Conservation (phyloP, 2,797 vertebrate genomes). For the Antrozous pallidus region DNA sequence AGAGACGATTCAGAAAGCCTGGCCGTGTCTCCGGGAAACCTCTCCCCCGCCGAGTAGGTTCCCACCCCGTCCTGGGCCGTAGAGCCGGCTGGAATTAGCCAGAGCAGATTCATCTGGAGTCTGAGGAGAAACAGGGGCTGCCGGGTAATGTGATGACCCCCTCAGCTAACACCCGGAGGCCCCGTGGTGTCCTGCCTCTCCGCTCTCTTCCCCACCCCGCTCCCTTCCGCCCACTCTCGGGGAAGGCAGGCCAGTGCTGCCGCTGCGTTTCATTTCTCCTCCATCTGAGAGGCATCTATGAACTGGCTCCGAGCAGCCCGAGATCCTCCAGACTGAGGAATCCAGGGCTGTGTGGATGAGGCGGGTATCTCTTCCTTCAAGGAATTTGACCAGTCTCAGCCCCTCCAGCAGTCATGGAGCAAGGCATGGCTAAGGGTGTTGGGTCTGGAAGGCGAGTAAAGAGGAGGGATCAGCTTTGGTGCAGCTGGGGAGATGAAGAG, state of each 20-base stretch:
- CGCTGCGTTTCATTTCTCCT: background rate
- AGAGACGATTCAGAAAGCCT: background rate
- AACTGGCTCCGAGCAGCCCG: background rate
- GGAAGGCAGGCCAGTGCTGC: background rate
- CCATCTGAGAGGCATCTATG: background rate
- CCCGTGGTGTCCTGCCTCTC: background rate
- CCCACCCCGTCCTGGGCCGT: background rate
- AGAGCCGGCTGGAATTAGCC: background rate
- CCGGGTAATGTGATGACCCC: background rate
- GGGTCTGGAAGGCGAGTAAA: background rate
- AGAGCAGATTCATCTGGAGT: background rate
- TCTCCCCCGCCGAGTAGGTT: background rate
- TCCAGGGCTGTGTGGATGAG: background rate
- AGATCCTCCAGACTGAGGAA: background rate
- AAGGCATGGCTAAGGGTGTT: background rate
- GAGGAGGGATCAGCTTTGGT: background rate
- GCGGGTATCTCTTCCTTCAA: background rate
- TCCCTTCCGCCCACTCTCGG: fast-evolving
- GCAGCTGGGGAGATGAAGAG: background rate
- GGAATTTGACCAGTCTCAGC: background rate
- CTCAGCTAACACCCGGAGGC: background rate
- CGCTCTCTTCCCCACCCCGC: fast-evolving
- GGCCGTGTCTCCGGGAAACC: background rate
- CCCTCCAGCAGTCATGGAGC: background rate
- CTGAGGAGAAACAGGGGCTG: background rate